Conservation (phyloP, 1,140 invertebrate species). For the Bombus waltoni region DNA sequence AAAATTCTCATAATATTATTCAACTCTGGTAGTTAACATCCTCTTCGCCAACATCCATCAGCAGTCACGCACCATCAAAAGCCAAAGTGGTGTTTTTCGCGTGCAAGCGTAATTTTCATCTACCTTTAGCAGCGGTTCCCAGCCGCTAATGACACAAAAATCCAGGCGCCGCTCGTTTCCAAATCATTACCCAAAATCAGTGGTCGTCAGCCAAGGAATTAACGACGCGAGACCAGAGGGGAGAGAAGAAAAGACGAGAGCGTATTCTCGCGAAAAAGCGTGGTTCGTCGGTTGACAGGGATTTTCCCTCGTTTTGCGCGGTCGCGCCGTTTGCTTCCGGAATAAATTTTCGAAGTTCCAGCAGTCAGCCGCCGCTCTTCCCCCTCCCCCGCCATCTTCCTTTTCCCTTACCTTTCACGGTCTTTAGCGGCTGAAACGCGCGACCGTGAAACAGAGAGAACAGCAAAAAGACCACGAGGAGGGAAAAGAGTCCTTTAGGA, state of each 20-base stretch:
- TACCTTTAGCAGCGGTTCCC: not conserved
- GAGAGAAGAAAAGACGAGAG: not conserved
- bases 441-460: conserved; percentile 18
- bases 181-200: conserved; percentile 46
- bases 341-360: conserved; percentile 60
- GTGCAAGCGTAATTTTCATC: not conserved
- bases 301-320: conserved; percentile 26
- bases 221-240: conserved; percentile 29
- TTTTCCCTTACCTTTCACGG: conserved; percentile 14
- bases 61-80: not conserved
- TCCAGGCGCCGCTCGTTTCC: conserved; percentile 19
- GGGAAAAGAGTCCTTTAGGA: not conserved
- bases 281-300: not conserved
- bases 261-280: not conserved
- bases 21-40: not conserved
- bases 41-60: not conserved
- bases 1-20: no score
- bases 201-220: conserved; percentile 10
- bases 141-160: conserved; percentile 30
- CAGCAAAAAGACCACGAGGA: not conserved
- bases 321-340: conserved; percentile 43
- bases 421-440: conserved; percentile 36
- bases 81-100: not conserved
- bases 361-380: not conserved
- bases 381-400: not conserved